These are phyloP conservation scores for Drosophila kohkoa DNA, from an alignment of 1,140 invertebrate species.

Conservation along the genomic window DNA sequence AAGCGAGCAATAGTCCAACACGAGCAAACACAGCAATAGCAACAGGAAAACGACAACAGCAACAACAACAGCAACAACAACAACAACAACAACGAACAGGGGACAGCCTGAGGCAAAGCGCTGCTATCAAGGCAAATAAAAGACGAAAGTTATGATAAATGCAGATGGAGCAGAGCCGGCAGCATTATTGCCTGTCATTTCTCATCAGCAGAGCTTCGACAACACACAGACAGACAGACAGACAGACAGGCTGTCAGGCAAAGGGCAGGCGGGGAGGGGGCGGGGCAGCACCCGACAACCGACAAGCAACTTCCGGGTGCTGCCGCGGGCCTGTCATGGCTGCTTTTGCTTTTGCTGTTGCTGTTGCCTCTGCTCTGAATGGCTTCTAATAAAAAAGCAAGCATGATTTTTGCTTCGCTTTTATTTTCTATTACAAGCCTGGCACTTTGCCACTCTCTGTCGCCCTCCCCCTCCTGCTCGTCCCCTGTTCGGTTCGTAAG, in stretches of 20 bases:
- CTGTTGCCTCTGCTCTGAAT: slow-evolving; percentile 53
- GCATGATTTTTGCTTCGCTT: slow-evolving; percentile 75
- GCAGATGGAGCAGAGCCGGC: slow-evolving; percentile 77
- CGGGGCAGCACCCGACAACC: slow-evolving; percentile 9
- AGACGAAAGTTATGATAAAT: slow-evolving; percentile 80
- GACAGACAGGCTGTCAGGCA: background rate
- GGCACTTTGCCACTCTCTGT: slow-evolving; percentile 6
- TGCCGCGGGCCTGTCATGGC: slow-evolving; percentile 64
- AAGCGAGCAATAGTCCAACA: background rate
- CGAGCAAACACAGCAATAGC: slow-evolving; percentile 39
- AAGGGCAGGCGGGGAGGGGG: background rate
- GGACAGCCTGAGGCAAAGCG: slow-evolving; percentile 36
- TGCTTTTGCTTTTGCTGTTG: slow-evolving; percentile 9
- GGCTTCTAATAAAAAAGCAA: slow-evolving; percentile 73
- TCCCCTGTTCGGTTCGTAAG: slow-evolving; percentile 13
- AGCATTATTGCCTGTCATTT: slow-evolving; percentile 82
- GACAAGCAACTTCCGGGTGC: slow-evolving; percentile 77
- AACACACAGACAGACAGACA: slow-evolving; percentile 1
- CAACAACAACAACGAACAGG: background rate
- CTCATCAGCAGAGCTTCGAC: slow-evolving; percentile 68
- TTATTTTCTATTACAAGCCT: slow-evolving; percentile 74
- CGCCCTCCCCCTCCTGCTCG: too few species aligned
- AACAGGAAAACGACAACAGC: slow-evolving; percentile 9
- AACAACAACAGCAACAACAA: slow-evolving; percentile 27
- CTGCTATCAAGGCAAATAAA: slow-evolving; percentile 75